Base-by-base conservation (phyloP, 1,140 invertebrate species). In the Tetranychus urticae region DNA sequence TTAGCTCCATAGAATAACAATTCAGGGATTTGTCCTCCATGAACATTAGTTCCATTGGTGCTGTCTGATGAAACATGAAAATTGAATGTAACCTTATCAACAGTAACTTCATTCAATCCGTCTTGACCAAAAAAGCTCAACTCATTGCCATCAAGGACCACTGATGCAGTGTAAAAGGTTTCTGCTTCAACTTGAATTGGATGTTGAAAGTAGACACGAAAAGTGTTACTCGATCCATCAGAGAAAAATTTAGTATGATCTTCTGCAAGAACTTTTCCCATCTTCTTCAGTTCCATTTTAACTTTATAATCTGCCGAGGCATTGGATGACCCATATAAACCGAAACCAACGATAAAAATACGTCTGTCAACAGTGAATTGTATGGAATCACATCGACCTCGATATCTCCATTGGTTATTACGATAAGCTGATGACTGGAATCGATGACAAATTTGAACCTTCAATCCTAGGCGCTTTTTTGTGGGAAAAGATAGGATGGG, bases 341-440 rank as follows among this genome's bases (percentile, higher is more conserved):
- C 88, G 72, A 90, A 90, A 54, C 88, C 88, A 58, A 91, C 84
- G 57, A 92, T 83, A 70, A 91, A 92, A 69, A 92, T 89, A 65
- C 88, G 77, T 63, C 84, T 83, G 71, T 92, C 88, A 5, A 91
- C 88, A 66, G 84, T 86, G 71, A 92, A 92, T 68, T 91, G 88
- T 68, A 92, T 91, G 42, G 84, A 87, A 68, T 91, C 88, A 69
- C 87, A 90, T 54, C 88, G 77, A 13, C 88, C 88, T 68, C 88
- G 77, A 70, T 91, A 92, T 45, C 88, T 57, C 88, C 88, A 92
- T 68, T 96, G 91, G 71, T 94, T 96, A 68, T 86, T 89, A 65
- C 91, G 80, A 71, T 94, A 94, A 3, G 90, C 91, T 69, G 87
- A 92, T 1, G 89, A 93, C 71, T 91, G 87, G 71, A 96, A 96